These are phyloP conservation scores for Thereva unica DNA, from an alignment of 2,888 invertebrate species.

Conservation along the genomic window DNA sequence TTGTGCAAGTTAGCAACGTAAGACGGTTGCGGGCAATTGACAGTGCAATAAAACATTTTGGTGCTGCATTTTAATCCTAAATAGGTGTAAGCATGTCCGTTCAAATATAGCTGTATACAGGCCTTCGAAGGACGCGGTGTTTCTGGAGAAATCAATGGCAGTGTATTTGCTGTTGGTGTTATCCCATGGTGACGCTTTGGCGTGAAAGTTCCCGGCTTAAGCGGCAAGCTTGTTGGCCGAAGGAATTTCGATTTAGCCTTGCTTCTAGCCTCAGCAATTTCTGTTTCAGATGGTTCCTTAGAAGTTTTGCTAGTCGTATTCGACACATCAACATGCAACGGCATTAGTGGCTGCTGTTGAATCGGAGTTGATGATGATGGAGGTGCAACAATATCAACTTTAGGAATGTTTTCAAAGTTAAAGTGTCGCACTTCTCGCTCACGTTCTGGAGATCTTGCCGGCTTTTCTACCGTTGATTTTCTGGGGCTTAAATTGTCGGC, in stretches of 20 bases:
- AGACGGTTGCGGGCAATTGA: constrained; percentile 92
- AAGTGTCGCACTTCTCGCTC: constrained; percentile 54
- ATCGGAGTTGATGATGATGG: constrained; percentile 41
- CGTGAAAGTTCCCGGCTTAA: constrained; percentile 82
- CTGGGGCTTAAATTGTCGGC: constrained; percentile 56
- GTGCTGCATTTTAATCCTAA: constrained; percentile 89
- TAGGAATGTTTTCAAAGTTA: constrained; percentile 48
- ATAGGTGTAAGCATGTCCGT: constrained; percentile 91
- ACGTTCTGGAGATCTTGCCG: constrained; percentile 31
- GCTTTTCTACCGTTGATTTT: constrained; percentile 40
- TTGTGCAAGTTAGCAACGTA: constrained; percentile 89
- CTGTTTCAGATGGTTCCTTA: constrained; percentile 47
- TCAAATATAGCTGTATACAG: constrained; percentile 84
- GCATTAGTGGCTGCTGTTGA: constrained; percentile 34
- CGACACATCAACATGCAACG: constrained; percentile 52
- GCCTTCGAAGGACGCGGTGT: constrained; percentile 88
- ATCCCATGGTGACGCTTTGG: constrained; percentile 81
- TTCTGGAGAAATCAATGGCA: constrained; percentile 86
- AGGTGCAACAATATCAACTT: constrained; percentile 48
- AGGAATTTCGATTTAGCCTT: constrained; percentile 66
- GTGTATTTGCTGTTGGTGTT: constrained; percentile 79
- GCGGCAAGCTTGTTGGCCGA: constrained; percentile 78
- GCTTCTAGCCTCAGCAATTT: constrained; percentile 47
- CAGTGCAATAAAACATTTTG: constrained; percentile 87
- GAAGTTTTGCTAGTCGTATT: constrained; percentile 7